phyloP scores from a whole-genome alignment of 2,113 vertebrate species.

The Leptobrachium leishanense region DNA sequence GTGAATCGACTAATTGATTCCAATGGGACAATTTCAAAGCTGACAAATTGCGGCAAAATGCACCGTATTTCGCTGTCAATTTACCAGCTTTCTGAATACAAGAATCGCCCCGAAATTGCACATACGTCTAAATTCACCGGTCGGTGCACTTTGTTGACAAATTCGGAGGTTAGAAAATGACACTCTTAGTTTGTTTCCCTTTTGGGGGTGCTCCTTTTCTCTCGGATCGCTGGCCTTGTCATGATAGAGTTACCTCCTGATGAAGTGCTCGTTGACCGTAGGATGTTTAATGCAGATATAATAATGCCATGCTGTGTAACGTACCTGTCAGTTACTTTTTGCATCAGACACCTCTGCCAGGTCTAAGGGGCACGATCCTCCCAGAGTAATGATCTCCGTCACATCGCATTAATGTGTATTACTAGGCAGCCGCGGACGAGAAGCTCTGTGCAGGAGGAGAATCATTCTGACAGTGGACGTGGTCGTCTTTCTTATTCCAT shows the following conservation, averaged over 20 bases:
- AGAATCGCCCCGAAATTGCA: too few relatives aligned
- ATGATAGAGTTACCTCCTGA: slow-evolving; percentile 2
- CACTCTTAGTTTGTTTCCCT: too few relatives aligned
- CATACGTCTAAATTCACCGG: too few relatives aligned
- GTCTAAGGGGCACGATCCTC: slow-evolving; percentile 11
- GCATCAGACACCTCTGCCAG: slow-evolving; percentile 16
- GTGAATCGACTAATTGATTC: too few relatives aligned
- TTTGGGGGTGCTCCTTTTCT: background rate
- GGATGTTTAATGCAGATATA: slow-evolving; percentile 22
- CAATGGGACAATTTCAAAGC: too few relatives aligned
- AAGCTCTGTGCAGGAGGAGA: slow-evolving; percentile 18
- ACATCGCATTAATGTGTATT: slow-evolving; percentile 35
- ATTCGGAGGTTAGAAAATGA: too few relatives aligned
- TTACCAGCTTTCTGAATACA: too few relatives aligned
- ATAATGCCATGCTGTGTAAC: slow-evolving; percentile 1
- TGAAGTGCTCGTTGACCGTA: slow-evolving; percentile 20
- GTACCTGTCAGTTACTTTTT: slow-evolving; percentile 7
- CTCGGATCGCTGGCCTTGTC: too few relatives aligned
- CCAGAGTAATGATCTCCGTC: slow-evolving; percentile 14
- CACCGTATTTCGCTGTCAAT: too few relatives aligned
- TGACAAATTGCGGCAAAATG: too few relatives aligned
- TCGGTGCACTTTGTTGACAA: too few relatives aligned
- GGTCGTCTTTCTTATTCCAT: too few relatives aligned
- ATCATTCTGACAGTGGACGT: background rate
- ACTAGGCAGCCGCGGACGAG: slow-evolving; percentile 26